Evolutionary conservation across 2,113 vertebrate species (phyloP).

Genomic region (Grammatotria lemairii): DNA sequence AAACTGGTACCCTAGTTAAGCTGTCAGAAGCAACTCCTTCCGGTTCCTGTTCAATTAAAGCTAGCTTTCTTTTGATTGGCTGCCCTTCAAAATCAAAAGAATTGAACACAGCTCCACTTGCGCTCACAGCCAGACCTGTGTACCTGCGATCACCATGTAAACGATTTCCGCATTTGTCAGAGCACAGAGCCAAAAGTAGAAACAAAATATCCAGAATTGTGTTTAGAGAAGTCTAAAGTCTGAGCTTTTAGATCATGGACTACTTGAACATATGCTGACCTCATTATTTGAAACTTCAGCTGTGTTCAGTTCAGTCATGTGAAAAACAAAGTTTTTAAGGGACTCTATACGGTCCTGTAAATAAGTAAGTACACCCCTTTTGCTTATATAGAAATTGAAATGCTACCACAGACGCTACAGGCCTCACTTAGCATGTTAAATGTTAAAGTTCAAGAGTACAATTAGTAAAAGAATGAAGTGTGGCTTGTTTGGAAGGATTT

Average conservation of each 20-base stretch:
- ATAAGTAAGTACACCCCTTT: neutral
- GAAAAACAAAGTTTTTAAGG: neutral
- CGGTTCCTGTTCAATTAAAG: neutral
- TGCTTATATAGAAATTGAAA: neutral
- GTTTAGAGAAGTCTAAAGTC: neutral
- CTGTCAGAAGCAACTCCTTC: neutral
- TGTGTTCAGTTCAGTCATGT: neutral
- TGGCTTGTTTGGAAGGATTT: neutral
- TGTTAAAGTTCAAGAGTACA: neutral
- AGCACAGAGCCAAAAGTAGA: neutral
- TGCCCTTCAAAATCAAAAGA: neutral
- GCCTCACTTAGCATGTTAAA: neutral
- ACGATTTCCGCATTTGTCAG: neutral
- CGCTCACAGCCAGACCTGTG: neutral
- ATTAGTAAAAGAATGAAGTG: neutral
- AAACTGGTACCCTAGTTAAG: neutral
- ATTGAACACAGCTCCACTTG: neutral
- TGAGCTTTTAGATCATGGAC: neutral
- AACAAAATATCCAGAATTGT: neutral
- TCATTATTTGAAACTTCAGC: neutral
- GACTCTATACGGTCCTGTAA: neutral
- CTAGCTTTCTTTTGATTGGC: neutral
- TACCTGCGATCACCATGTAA: neutral
- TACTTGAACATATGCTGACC: neutral
- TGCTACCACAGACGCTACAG: neutral